Evolutionary conservation across 2,113 vertebrate genomes (phyloP).

Genomic region (Eonycteris spelaea): DNA sequence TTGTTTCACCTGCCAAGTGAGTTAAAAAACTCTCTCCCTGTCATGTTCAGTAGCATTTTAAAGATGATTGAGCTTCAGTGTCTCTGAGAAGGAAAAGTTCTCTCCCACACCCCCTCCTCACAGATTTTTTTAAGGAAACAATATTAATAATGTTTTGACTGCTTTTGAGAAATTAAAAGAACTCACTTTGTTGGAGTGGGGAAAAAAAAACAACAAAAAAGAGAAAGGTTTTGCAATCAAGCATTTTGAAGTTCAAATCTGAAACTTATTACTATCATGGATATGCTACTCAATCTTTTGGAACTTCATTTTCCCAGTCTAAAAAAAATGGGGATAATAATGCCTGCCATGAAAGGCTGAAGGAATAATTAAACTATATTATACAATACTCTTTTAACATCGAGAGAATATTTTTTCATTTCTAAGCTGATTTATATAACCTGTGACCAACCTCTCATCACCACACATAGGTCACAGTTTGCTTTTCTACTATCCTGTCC

Average conservation of each 20-base stretch:
- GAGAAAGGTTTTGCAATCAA: not conserved
- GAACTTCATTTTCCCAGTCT: not conserved
- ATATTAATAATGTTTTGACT: not conserved
- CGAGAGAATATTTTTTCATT: not conserved
- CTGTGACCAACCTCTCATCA: fast-evolving
- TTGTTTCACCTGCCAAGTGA: not conserved
- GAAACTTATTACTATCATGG: not conserved
- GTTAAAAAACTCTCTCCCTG: not conserved
- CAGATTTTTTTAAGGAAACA: not conserved
- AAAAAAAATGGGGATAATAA: not conserved
- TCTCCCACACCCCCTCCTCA: not conserved
- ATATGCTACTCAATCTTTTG: not conserved
- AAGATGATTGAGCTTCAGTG: not conserved
- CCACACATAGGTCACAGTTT: fast-evolving
- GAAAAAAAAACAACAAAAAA: not conserved
- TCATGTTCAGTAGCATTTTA: not conserved
- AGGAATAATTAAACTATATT: not conserved
- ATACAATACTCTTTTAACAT: not conserved
- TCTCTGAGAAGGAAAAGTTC: not conserved
- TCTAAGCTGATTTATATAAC: not conserved
- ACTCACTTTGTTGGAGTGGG: not conserved
- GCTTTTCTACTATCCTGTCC: fast-evolving
- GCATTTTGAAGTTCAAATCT: not conserved
- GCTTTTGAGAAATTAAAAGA: not conserved
- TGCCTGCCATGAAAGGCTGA: not conserved